A percentile compares a stretch with the other conserved stretches of the same genome.
Evolutionary conservation across 2,797 vertebrate genomes (phyloP).

Genomic region (Orientallactaga sibirica): DNA sequence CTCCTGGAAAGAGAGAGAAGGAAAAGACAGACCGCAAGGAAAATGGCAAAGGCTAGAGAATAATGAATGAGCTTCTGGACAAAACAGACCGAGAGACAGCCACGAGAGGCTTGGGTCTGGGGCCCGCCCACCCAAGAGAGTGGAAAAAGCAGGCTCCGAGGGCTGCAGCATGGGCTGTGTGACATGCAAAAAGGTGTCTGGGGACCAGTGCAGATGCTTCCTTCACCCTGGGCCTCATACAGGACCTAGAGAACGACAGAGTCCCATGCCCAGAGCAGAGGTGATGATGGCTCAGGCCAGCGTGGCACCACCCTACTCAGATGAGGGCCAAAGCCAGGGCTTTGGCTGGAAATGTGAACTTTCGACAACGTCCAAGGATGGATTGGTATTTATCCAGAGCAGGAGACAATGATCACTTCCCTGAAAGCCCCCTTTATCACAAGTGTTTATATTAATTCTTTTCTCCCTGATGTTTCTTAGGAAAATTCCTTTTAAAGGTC

Average conservation of each 20-base stretch:
- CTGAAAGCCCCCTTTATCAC: constrained; percentile 23
- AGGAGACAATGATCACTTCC: neutral
- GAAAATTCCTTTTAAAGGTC: constrained; percentile 70
- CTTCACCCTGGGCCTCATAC: neutral
- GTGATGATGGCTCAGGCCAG: neutral
- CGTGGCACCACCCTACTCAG: neutral
- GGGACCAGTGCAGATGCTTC: neutral
- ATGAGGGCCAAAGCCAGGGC: neutral
- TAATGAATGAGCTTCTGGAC: neutral
- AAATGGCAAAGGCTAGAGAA: neutral
- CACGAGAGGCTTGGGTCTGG: neutral
- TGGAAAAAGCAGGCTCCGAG: neutral
- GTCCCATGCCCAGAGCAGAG: neutral
- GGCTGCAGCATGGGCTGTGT: neutral
- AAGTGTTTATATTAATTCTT: constrained; percentile 73
- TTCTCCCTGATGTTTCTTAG: constrained; percentile 64
- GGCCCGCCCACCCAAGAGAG: neutral
- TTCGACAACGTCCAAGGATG: neutral
- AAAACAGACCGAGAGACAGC: neutral
- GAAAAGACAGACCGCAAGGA: neutral
- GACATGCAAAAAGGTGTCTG: neutral
- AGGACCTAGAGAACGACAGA: neutral
- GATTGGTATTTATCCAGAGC: neutral
- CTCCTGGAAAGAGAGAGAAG: neutral
- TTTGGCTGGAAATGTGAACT: neutral